Percentiles rank a stretch among this genome's conserved stretches.
phyloP scores from a whole-genome alignment of 1,140 invertebrate genomes.

The Drosophila guanche region DNA sequence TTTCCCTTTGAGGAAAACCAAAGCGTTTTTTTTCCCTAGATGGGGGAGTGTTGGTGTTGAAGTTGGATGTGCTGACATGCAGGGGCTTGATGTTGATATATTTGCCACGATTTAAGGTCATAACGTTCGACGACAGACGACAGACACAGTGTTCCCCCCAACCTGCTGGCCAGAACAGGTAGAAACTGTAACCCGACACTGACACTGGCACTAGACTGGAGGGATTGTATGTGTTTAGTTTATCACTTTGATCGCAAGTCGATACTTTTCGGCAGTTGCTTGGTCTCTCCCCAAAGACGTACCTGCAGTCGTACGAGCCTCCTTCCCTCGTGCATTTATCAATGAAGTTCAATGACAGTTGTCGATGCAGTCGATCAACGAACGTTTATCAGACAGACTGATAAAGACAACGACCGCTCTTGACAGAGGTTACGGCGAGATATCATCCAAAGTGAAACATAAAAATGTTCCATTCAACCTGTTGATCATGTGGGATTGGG shows the following conservation, averaged over 20 bases:
- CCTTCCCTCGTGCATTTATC: slow-evolving; percentile 56
- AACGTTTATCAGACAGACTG: slow-evolving; percentile 67
- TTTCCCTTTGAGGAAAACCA: slow-evolving; percentile 61
- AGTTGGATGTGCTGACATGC: slow-evolving; percentile 47
- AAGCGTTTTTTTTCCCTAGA: slow-evolving; percentile 45
- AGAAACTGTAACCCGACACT: slow-evolving; percentile 50
- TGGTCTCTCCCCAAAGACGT: not conserved
- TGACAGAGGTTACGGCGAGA: slow-evolving; percentile 14
- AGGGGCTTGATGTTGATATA: slow-evolving; percentile 58
- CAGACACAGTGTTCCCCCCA: not conserved
- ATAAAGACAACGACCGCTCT: slow-evolving; percentile 47
- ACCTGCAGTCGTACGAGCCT: not conserved
- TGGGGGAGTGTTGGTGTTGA: slow-evolving; percentile 14
- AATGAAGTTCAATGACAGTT: slow-evolving; percentile 81
- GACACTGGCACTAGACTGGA: slow-evolving; percentile 28
- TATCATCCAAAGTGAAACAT: slow-evolving; percentile 16
- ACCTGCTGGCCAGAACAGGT: slow-evolving; percentile 39
- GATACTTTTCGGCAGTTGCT: slow-evolving; percentile 44
- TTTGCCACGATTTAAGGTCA: slow-evolving; percentile 55
- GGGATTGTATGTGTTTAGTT: slow-evolving; percentile 62
- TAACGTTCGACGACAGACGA: slow-evolving; percentile 22
- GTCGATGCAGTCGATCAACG: slow-evolving; percentile 63
- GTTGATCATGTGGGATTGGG: slow-evolving; percentile 16
- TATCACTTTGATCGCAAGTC: slow-evolving; percentile 64
- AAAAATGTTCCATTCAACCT: slow-evolving; percentile 31